Percentiles rank a stretch among this genome's conserved stretches.
These are phyloP conservation scores for Orthosia gothica DNA, from an alignment of 2,888 invertebrate genomes.

Conservation along the genomic window DNA sequence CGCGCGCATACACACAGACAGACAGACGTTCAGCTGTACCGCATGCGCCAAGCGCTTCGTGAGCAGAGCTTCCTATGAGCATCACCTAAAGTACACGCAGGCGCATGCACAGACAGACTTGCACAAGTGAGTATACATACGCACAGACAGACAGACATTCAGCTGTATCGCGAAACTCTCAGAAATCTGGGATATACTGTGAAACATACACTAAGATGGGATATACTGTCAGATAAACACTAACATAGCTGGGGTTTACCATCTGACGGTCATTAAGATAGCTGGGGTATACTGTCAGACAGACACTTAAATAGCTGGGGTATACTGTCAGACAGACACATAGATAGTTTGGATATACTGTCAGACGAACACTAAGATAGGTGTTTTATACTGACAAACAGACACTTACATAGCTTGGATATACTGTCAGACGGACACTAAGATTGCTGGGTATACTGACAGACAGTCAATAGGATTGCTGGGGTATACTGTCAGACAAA, in stretches of 20 bases:
- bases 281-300: neutral
- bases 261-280: neutral
- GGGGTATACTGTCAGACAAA: too few species aligned
- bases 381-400: neutral
- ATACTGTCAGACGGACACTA: too few species aligned
- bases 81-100: slow-evolving; percentile 80
- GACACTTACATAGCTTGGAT: too few species aligned
- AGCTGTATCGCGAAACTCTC: too few species aligned
- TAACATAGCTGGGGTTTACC: too few species aligned
- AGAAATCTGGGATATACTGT: neutral
- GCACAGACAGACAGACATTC: too few species aligned
- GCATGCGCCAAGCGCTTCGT: slow-evolving; percentile 80
- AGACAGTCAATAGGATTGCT: too few species aligned
- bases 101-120: slow-evolving; percentile 77
- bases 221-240: neutral
- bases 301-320: neutral
- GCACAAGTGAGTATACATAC: slow-evolving; percentile 73
- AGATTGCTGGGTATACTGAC: too few species aligned
- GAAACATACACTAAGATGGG: neutral
- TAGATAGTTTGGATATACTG: too few species aligned
- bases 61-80: slow-evolving; percentile 80
- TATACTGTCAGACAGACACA: too few species aligned
- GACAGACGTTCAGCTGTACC: slow-evolving; percentile 70
- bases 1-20: slow-evolving; percentile 72
- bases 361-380: too few species aligned